These are phyloP conservation scores for Ia io DNA, from an alignment of 2,113 vertebrate species.

Conservation along the genomic window DNA sequence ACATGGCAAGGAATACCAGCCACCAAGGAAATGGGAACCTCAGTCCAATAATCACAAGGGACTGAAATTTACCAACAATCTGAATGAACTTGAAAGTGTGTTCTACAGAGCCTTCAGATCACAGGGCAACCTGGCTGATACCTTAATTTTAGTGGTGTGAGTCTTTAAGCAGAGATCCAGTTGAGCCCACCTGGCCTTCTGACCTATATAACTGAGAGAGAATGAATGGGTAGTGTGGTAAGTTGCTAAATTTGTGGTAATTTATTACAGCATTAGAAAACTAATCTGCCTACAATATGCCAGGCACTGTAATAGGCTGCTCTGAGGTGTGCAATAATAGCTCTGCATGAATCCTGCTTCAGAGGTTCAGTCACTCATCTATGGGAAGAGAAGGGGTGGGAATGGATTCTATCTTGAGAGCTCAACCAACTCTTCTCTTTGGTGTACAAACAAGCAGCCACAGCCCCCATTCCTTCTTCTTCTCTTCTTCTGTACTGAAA, in stretches of 20 bases:
- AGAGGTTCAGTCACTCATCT: background rate
- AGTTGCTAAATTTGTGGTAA: background rate
- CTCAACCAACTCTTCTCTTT: background rate
- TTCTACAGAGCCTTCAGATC: background rate
- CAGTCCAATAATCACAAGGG: background rate
- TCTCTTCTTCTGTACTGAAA: background rate
- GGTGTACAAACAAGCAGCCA: background rate
- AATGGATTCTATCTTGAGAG: background rate
- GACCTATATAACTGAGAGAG: background rate
- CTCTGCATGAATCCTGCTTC: background rate
- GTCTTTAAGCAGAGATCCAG: background rate
- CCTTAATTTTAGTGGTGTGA: background rate
- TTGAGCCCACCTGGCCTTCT: background rate
- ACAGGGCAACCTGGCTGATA: background rate
- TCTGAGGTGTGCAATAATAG: background rate
- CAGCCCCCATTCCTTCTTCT: fast-evolving
- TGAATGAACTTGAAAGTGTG: background rate
- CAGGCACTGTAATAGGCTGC: background rate
- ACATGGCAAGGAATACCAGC: background rate
- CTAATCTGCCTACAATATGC: too few species aligned
- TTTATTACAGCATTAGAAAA: background rate
- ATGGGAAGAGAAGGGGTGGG: background rate
- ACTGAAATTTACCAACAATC: background rate
- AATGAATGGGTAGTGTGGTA: too few species aligned
- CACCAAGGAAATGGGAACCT: background rate